Conservation (phyloP, 37 sponge, comb jelly and placozoan genomes). For the Eunapius fragilis region DNA sequence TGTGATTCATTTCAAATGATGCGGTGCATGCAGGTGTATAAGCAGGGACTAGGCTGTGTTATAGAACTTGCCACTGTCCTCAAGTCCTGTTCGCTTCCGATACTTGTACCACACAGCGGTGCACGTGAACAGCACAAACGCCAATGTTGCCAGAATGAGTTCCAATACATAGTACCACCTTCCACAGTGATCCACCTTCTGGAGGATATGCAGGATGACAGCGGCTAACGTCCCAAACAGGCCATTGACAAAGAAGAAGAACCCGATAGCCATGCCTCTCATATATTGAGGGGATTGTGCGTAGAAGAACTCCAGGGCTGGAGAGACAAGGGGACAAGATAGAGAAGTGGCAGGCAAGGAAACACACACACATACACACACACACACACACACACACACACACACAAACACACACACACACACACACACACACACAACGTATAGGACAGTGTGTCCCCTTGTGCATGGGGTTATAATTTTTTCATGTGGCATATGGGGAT, state of each 20-base stretch:
- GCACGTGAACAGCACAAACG: not conserved
- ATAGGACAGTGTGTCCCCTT: too few relatives aligned
- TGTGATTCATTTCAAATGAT: too few relatives aligned
- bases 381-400: too few relatives aligned
- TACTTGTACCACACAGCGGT: slow-evolving; percentile 20
- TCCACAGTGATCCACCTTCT: not conserved
- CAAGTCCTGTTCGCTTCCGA: slow-evolving; percentile 9
- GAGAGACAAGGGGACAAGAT: too few relatives aligned
- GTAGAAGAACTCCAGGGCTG: slow-evolving; percentile 55
- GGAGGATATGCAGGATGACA: not conserved
- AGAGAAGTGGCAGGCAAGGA: too few relatives aligned
- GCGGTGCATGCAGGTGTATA: too few relatives aligned
- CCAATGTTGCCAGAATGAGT: not conserved
- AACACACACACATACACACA: too few relatives aligned
- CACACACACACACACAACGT: too few relatives aligned
- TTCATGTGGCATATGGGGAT: too few relatives aligned
- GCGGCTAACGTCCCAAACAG: slow-evolving; percentile 10
- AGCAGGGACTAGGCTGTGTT: not conserved
- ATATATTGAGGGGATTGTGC: slow-evolving; percentile 58
- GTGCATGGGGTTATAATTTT: too few relatives aligned
- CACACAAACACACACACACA: too few relatives aligned
- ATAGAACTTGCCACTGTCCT: slow-evolving; percentile 12
- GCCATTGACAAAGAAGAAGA: slow-evolving; percentile 48
- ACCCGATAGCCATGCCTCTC: slow-evolving; percentile 53
- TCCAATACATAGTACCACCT: slow-evolving; percentile 25